phyloP scores from a whole-genome alignment of 37 sponge, comb jelly and placozoan species.

The Agelas oroides region DNA sequence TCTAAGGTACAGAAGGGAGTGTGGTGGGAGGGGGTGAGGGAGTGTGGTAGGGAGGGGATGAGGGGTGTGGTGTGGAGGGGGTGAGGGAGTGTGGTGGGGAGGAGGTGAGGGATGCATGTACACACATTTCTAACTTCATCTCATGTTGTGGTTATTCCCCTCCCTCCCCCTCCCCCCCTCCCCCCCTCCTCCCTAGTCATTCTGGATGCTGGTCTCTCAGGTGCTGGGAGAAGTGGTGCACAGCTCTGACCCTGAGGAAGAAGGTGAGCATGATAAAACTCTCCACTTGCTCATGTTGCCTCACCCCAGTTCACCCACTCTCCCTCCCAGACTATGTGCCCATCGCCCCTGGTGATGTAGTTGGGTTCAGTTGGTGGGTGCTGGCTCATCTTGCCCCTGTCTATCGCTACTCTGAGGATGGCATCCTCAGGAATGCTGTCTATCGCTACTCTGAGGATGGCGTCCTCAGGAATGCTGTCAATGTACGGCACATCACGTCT shows the following conservation, averaged over 20 bases:
- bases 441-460: constrained; percentile 28
- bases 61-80: neutral
- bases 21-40: neutral
- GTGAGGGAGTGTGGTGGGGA: neutral
- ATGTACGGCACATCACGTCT: neutral
- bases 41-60: too few species aligned
- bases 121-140: too few species aligned
- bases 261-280: neutral
- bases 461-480: neutral
- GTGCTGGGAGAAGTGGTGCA: neutral
- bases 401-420: constrained; percentile 20
- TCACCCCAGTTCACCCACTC: too few species aligned
- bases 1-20: neutral
- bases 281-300: too few species aligned
- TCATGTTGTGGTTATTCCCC: too few species aligned
- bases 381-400: constrained; percentile 12
- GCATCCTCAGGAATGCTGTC: neutral
- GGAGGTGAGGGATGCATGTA: too few species aligned
- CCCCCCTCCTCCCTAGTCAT: neutral
- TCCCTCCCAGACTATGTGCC: neutral
- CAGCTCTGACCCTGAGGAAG: neutral
- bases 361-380: constrained; percentile 34
- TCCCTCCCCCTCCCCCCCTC: too few species aligned
- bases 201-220: neutral
- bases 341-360: neutral